Base-by-base conservation (phyloP, 2,113 vertebrate species). In the Mesitornis unicolor region DNA sequence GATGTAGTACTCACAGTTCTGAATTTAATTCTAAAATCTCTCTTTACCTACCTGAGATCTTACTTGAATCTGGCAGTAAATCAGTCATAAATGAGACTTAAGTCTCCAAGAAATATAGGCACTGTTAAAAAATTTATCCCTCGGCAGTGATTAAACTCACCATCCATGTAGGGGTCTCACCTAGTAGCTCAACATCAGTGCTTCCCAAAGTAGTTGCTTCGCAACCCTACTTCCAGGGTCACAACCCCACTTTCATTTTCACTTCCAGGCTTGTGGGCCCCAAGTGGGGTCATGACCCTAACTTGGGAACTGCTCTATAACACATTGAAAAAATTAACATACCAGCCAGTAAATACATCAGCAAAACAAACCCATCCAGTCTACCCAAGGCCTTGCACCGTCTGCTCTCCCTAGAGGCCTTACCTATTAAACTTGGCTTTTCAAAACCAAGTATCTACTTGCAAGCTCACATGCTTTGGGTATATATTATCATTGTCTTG, bases 241-340 rank as follows among this genome's bases (percentile, higher is more conserved):
- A 94, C 88, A 96, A 97, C 95, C 96, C 85, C 90, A 95, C 95
- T 96, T 97, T 97, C 94, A 90, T 96, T 96, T 97, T 97, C 85
- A 97, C 85, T 97, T 97, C 88, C 96, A 94, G 92, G 79, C 92
- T 97, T 95, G 90, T 3, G 13, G 95, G 95, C 95, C 94, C 94
- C 93, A 96, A 95, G 91, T 97, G 94, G 88, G 94, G 92, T 95
- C 92, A 59, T 85, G 95, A 93, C 94, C 95, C 75, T 90, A 70
- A 90, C 90, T 93, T 83, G 75, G 87, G 25, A 94, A 80, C 83
- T 74, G 75, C 45, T 94, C 40, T 88, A 38, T 94, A 95, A 94
- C 94, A 97, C 91, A 92, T 75, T 96, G 93, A 96, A 96, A 95
- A 96, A 97, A 96, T 93, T 95, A 96, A 93, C 95, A 93, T 96